Percentiles rank a stretch among this genome's conserved stretches.
Conservation (phyloP, 2,797 vertebrate genomes). For the Smutsia temminckii region DNA sequence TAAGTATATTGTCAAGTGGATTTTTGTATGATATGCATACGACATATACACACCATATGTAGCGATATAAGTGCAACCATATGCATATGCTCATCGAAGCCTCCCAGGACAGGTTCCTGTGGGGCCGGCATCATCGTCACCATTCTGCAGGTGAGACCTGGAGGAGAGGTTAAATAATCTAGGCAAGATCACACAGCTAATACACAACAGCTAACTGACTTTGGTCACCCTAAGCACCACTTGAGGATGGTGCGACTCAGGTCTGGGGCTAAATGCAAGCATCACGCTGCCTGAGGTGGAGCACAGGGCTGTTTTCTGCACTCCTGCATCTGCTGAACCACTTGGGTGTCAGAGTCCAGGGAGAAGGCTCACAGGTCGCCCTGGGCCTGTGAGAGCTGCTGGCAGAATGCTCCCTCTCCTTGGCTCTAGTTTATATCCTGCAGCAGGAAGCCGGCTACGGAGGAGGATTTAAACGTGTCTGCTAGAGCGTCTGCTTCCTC, state of each 20-base stretch:
- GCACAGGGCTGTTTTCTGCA: not conserved
- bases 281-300: accelerated
- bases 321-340: not conserved
- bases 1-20: not conserved
- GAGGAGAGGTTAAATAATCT: not conserved
- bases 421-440: not conserved
- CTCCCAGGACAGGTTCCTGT: not conserved
- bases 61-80: not conserved
- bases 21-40: not conserved
- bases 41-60: not conserved
- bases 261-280: not conserved
- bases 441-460: not conserved
- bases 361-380: not conserved
- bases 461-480: not conserved
- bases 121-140: not conserved
- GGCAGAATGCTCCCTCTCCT: not conserved
- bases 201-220: not conserved
- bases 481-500: not conserved
- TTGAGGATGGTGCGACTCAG: not conserved
- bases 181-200: not conserved
- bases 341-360: not conserved
- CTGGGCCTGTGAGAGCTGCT: accelerated
- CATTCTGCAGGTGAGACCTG: not conserved
- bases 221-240: not conserved
- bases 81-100: not conserved